Conservation (phyloP, 1,140 invertebrate species). For the Drosophila persimilis region DNA sequence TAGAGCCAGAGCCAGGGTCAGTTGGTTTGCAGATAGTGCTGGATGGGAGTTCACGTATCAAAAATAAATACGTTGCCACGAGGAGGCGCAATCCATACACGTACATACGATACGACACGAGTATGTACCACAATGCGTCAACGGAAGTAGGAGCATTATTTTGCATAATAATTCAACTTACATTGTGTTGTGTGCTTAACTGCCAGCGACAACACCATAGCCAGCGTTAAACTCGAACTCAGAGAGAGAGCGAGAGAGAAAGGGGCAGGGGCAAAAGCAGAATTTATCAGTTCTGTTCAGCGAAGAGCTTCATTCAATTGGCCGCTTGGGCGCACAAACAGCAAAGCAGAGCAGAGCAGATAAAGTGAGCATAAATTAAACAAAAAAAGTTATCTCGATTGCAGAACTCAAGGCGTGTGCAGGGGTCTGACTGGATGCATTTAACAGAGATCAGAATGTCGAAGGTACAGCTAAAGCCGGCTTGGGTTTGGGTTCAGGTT, state of each 20-base stretch:
- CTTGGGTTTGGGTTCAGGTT: constrained; percentile 3
- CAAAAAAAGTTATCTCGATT: constrained; percentile 71
- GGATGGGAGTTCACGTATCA: constrained; percentile 58
- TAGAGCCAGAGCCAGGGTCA: constrained; percentile 21
- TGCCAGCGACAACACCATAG: constrained; percentile 36
- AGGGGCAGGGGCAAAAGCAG: constrained; percentile 26
- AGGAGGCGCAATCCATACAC: constrained; percentile 43
- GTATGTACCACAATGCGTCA: constrained; percentile 52
- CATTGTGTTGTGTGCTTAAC: constrained; percentile 51
- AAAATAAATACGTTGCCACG: constrained; percentile 55
- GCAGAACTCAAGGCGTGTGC: constrained; percentile 11
- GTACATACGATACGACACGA: constrained; percentile 2
- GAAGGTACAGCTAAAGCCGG: constrained; percentile 17
- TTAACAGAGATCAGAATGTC: background rate
- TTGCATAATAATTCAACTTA: constrained; percentile 81
- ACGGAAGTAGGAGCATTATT: constrained; percentile 78
- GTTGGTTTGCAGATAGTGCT: constrained; percentile 31
- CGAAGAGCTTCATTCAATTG: constrained; percentile 47
- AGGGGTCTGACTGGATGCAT: background rate
- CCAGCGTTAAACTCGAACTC: constrained; percentile 33
- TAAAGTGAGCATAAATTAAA: constrained; percentile 72
- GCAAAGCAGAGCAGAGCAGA: constrained; percentile 54
- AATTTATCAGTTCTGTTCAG: constrained; percentile 61
- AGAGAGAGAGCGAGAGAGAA: constrained; percentile 18
- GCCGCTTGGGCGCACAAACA: constrained; percentile 69